Evolutionary conservation across 2,797 vertebrate species (phyloP), one percentile per base, ranked within the genome.

Genomic region (Kryptolebias ocellatus): DNA sequence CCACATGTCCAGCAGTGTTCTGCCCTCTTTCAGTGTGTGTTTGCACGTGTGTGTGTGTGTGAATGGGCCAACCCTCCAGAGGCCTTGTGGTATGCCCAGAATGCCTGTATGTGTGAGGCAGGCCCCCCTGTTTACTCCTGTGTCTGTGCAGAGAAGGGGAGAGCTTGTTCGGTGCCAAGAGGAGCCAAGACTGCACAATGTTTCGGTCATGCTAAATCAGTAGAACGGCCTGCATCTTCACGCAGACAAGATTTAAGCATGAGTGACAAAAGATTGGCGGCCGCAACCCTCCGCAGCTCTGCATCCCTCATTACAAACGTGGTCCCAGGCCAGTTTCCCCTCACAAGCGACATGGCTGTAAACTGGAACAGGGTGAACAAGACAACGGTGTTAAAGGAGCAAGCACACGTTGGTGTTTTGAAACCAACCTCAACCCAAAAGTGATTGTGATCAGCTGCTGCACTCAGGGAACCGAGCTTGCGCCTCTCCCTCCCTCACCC

Each of bases 41-140:
- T 60, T 63, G 66, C 53, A 56, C 31, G 63, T 63, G 63, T 46
- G 12, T 63, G 69, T 76, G 60, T 28, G 17, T 64, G 54, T 76
- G 47, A 76, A 62, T 59, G 37, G 58, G 62, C 34, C 34, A 67
- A 70, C 78, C 88, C 90, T 76, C 74, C 62, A 29, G 83, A 85
- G 88, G 90, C 87, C 89, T 81, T 74, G 72, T 20, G 90, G 89
- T 89, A 92, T 93, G 89, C 83, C 77, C 87, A 90, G 88, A 90
- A 92, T 92, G 83, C 75, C 61, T 74, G 66, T 69, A 74, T 79
- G 85, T 76, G 83, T 70, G 65, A 64, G 75, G 62, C 74, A 69
- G 79, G 61, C 72, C 83, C 76, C 72, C 53, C 39, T 83, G 79
- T 85, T 86, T 82, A 74, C 75, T 70, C 69, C 83, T 42, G 68